Percentiles rank a stretch among this genome's conserved stretches.
These are phyloP conservation scores for Chamaetylas fuelleborni DNA, from an alignment of 2,113 vertebrate genomes.

Conservation along the genomic window DNA sequence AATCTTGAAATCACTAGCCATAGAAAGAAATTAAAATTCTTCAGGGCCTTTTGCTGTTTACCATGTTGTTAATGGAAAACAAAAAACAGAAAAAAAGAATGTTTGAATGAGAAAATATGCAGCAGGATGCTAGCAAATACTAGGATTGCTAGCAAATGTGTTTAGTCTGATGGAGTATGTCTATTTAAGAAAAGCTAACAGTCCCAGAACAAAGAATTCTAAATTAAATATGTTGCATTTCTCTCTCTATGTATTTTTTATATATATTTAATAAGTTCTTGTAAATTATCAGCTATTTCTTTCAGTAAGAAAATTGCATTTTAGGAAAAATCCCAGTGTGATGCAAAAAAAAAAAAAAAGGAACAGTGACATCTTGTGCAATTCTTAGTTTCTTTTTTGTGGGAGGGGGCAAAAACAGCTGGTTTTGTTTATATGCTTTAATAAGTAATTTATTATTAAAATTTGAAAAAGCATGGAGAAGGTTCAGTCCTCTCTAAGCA, in stretches of 20 bases:
- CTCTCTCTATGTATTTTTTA: background rate
- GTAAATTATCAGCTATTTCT: background rate
- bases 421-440: background rate
- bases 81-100: background rate
- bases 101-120: background rate
- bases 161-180: background rate
- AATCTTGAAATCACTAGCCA: background rate
- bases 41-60: background rate
- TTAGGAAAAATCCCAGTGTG: background rate
- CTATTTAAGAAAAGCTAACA: background rate
- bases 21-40: background rate
- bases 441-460: background rate
- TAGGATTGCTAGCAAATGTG: background rate
- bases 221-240: background rate
- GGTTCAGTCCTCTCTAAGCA: background rate
- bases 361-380: background rate
- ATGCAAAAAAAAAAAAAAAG: background rate
- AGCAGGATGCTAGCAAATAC: background rate
- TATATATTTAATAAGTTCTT: background rate
- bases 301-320: background rate
- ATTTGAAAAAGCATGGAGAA: background rate
- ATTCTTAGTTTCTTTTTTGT: background rate
- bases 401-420: background rate
- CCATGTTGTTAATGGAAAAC: background rate
- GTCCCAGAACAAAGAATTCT: background rate